These are phyloP conservation scores for Drosophila barbarae DNA, from an alignment of 2,888 invertebrate genomes.

Conservation along the genomic window DNA sequence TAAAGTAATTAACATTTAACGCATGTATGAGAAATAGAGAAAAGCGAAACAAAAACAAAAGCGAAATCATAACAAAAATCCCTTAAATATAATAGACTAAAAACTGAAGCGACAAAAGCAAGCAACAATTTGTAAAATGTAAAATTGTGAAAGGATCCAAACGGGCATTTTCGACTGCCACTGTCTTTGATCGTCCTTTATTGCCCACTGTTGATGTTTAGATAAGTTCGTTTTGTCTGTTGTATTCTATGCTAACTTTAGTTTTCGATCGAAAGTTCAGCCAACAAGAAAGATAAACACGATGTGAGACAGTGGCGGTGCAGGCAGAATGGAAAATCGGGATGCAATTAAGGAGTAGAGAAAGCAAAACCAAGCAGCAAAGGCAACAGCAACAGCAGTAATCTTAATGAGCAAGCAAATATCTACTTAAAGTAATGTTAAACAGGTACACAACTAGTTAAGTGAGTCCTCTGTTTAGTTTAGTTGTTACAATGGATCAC, in stretches of 20 bases:
- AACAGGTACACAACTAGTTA: constrained; percentile 42
- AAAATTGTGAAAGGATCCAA: constrained; percentile 27
- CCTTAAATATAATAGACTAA: constrained; percentile 41
- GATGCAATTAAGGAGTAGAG: constrained; percentile 5
- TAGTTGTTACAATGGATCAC: constrained; percentile 53
- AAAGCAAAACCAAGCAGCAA: constrained; percentile 6
- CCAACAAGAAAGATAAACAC: neutral
- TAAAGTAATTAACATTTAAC: constrained; percentile 62
- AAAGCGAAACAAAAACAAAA: constrained; percentile 34
- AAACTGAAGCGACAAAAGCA: constrained; percentile 17
- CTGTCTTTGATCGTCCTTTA: constrained; percentile 9
- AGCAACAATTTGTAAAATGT: constrained; percentile 35
- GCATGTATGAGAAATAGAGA: constrained; percentile 44
- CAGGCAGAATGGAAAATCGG: constrained; percentile 2
- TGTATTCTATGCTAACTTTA: constrained; percentile 37
- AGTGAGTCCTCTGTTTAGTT: constrained; percentile 59
- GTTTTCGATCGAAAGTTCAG: constrained; percentile 22
- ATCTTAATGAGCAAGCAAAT: constrained; percentile 26
- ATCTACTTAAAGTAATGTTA: constrained; percentile 44
- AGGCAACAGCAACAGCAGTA: constrained; percentile 15
- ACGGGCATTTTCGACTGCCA: constrained; percentile 5
- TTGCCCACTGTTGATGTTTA: constrained; percentile 11
- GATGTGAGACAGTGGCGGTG: constrained; percentile 17
- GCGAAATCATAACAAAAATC: constrained; percentile 10
- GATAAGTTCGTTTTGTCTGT: constrained; percentile 32